Evolutionary conservation across 2,113 vertebrate species (phyloP).

Genomic region (Caloenas nicobarica): DNA sequence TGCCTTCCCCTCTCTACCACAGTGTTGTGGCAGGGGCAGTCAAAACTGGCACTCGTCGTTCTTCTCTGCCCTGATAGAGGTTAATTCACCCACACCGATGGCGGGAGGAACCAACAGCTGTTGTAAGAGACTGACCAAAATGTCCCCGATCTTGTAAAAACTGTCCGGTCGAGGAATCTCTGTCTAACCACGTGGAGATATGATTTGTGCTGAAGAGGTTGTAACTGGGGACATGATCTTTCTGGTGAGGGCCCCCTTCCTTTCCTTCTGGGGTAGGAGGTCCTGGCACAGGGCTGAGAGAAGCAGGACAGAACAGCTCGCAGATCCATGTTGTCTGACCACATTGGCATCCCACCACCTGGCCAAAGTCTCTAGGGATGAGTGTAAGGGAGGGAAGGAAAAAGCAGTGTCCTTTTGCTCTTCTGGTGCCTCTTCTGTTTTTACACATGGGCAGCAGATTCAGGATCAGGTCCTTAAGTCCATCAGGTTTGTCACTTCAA

Average conservation of each 20-base stretch:
- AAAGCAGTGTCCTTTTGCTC: background rate
- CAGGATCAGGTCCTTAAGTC: background rate
- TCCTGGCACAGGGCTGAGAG: background rate
- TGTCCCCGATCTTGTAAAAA: background rate
- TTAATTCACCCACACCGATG: background rate
- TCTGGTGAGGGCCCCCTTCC: background rate
- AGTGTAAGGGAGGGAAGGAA: background rate
- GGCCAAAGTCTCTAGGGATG: background rate
- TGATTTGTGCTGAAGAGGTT: background rate
- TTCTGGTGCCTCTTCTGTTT: background rate
- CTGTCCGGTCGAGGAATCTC: background rate
- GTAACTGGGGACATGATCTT: background rate
- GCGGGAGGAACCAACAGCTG: background rate
- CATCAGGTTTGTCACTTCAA: background rate
- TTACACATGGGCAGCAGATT: background rate
- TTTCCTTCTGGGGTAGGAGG: background rate
- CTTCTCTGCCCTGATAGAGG: fast-evolving
- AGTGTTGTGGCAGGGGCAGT: background rate
- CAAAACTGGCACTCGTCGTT: background rate
- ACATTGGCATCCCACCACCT: fast-evolving
- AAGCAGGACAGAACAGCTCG: background rate
- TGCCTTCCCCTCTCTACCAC: background rate
- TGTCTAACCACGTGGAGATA: background rate
- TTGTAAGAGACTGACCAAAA: background rate
- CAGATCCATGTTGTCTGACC: background rate